These are phyloP conservation scores for Pelmatolapia mariae DNA, from an alignment of 2,113 vertebrate genomes.

Conservation along the genomic window DNA sequence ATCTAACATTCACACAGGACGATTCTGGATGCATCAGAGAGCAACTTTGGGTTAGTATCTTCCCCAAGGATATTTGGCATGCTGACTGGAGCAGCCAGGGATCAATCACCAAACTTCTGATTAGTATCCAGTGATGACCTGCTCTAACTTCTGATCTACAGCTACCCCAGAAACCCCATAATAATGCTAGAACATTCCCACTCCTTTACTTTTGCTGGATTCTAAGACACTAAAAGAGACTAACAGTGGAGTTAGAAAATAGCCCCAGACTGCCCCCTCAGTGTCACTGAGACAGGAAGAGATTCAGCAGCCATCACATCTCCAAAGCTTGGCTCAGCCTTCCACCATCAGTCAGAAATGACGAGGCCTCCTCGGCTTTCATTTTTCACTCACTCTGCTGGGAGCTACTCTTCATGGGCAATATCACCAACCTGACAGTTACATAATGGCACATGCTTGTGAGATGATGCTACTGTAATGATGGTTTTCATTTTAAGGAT, in stretches of 20 bases:
- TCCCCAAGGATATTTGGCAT: neutral
- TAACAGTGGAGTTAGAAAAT: neutral
- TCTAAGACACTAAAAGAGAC: neutral
- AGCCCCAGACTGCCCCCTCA: conserved; percentile 21
- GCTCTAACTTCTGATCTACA: neutral
- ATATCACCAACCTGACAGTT: conserved; percentile 63
- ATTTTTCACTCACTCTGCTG: conserved; percentile 64
- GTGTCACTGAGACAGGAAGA: conserved; percentile 73
- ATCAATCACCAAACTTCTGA: neutral
- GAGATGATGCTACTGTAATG: neutral
- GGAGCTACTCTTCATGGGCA: conserved; percentile 77
- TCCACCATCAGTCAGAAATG: conserved; percentile 33
- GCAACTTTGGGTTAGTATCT: neutral
- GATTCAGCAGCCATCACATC: conserved; percentile 55
- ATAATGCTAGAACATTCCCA: neutral
- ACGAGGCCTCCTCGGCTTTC: conserved; percentile 70
- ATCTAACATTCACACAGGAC: neutral
- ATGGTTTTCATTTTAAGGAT: neutral
- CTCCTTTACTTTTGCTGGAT: neutral
- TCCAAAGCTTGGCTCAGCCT: neutral
- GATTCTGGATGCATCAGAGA: neutral
- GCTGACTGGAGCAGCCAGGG: neutral
- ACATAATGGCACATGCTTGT: neutral
- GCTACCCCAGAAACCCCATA: neutral
- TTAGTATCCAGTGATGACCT: neutral